Percentiles rank a stretch among this genome's conserved stretches.
Conservation (phyloP, 2,888 invertebrate species). For the Tricholauxania praeusta region DNA sequence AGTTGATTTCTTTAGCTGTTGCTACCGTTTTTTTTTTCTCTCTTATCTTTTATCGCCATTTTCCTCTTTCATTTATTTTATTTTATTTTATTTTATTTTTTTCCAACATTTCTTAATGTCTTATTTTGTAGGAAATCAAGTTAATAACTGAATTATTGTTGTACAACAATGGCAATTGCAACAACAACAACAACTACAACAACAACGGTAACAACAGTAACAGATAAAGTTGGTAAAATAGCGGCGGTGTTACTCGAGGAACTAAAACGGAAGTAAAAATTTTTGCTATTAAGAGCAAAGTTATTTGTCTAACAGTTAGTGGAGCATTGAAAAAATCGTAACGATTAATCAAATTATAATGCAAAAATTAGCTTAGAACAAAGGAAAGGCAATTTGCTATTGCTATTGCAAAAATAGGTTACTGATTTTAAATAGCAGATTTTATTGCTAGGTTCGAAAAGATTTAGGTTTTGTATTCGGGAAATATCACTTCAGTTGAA, state of each 20-base stretch:
- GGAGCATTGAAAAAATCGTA: not conserved
- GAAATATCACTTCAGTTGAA: no score
- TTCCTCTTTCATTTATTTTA: conserved; percentile 41
- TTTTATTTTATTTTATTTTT: no score
- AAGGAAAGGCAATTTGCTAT: no score
- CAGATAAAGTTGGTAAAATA: not conserved
- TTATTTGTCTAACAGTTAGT: conserved; percentile 11
- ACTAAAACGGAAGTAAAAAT: conserved; percentile 19
- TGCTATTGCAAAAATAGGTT: no score
- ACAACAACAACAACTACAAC: conserved; percentile 37
- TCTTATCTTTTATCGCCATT: conserved; percentile 31
- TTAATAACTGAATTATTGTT: conserved; percentile 31
- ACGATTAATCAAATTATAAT: not conserved
- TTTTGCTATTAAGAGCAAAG: conserved; percentile 10
- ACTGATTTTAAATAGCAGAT: no score
- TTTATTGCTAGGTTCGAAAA: no score
- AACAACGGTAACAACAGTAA: conserved; percentile 28
- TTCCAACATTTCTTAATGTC: conserved; percentile 27
- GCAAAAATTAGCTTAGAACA: not conserved
- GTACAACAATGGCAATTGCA: conserved; percentile 26
- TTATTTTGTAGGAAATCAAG: conserved; percentile 32
- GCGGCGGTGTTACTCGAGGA: not conserved
- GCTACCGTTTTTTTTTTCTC: not conserved
- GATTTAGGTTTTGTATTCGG: no score
- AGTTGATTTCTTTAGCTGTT: conserved; percentile 1